phyloP scores from a whole-genome alignment of 2,113 vertebrate species.

The Pyxicephalus adspersus region DNA sequence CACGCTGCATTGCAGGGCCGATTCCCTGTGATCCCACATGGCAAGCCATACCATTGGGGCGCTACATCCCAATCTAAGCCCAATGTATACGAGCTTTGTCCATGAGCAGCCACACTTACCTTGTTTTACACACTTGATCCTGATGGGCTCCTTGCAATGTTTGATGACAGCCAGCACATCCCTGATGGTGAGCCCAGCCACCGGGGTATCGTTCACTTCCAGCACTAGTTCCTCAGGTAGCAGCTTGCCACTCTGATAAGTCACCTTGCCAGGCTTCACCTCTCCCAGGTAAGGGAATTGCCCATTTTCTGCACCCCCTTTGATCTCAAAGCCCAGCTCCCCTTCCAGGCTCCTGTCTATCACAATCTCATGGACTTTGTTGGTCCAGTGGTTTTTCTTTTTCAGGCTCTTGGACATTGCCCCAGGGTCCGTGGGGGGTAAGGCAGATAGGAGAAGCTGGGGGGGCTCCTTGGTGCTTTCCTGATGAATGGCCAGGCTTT shows the following conservation, averaged over 20 bases:
- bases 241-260: slow-evolving; percentile 81
- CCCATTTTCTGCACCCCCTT: slow-evolving; percentile 92
- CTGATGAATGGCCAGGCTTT: slow-evolving; percentile 49
- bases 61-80: too few relatives aligned
- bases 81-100: too few relatives aligned
- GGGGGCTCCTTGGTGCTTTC: slow-evolving; percentile 33
- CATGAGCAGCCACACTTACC: slow-evolving; percentile 71
- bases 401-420: slow-evolving; percentile 95
- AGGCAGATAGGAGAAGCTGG: slow-evolving; percentile 42
- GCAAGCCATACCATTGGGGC: too few relatives aligned
- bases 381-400: slow-evolving; percentile 97
- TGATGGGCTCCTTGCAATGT: slow-evolving; percentile 94
- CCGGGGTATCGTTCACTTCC: slow-evolving; percentile 96
- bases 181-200: slow-evolving; percentile 92
- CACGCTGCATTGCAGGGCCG: slow-evolving; percentile 51
- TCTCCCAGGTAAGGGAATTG: slow-evolving; percentile 92
- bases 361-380: slow-evolving; percentile 92
- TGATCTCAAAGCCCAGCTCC: slow-evolving; percentile 86
- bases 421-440: slow-evolving; percentile 67
- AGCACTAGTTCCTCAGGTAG: slow-evolving; percentile 86
- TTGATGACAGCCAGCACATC: slow-evolving; percentile 93
- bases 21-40: background rate
- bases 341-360: slow-evolving; percentile 83
- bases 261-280: slow-evolving; percentile 80
- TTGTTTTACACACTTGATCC: slow-evolving; percentile 95